Evolutionary conservation across 1,140 invertebrate species (phyloP).

Genomic region (Drosophila repleta): DNA sequence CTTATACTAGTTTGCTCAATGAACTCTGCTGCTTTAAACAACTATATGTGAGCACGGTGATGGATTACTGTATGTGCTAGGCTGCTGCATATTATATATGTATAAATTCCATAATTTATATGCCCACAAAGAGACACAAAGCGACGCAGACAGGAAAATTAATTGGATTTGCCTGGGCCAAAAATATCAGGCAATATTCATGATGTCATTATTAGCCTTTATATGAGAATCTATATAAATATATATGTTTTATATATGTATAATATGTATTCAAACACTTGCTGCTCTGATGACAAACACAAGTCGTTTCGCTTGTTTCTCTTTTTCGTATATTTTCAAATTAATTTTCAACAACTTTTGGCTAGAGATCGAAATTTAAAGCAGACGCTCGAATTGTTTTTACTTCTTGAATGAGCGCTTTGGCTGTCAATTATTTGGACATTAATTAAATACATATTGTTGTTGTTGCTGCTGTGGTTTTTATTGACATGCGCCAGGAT

Average conservation of each 20-base stretch:
- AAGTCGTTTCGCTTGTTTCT: conserved; percentile 20
- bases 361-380: neutral
- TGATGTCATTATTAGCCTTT: conserved; percentile 14
- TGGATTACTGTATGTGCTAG: neutral
- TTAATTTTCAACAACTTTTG: conserved; percentile 38
- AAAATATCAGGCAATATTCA: conserved; percentile 7
- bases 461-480: conserved; percentile 28
- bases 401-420: conserved; percentile 37
- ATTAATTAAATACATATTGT: conserved; percentile 64
- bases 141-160: conserved; percentile 8
- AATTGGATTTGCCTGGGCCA: conserved; percentile 11
- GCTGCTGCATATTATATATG: no score
- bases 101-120: neutral
- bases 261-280: conserved; percentile 14
- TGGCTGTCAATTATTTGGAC: conserved; percentile 66
- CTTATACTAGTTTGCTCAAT: no score
- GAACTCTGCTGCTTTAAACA: no score
- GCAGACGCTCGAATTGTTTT: neutral
- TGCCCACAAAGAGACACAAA: neutral
- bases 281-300: conserved; percentile 37
- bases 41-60: neutral
- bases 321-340: conserved; percentile 18
- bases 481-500: conserved; percentile 51
- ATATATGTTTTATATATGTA: conserved; percentile 13
- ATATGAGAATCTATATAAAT: conserved; percentile 2